Conservation (phyloP, 2,888 invertebrate genomes). For the Drosophila atripex region DNA sequence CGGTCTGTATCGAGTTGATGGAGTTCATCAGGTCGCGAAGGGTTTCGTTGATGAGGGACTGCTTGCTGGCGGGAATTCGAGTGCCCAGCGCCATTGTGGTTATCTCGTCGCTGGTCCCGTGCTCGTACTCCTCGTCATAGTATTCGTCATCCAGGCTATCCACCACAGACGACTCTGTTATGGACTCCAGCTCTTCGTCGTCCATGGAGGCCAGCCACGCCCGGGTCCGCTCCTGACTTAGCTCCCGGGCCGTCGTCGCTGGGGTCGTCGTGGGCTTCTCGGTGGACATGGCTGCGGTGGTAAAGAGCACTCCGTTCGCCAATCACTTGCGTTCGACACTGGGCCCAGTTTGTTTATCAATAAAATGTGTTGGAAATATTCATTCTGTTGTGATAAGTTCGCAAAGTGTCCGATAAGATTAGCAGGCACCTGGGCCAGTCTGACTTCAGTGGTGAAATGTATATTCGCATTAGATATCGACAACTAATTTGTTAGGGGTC, state of each 20-base stretch:
- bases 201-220: constrained; percentile 59
- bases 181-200: constrained; percentile 63
- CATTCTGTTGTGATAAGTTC: constrained; percentile 42
- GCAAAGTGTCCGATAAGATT: constrained; percentile 3
- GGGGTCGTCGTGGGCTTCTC: constrained; percentile 42
- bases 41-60: constrained; percentile 65
- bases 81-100: constrained; percentile 65
- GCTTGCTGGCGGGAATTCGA: constrained; percentile 43
- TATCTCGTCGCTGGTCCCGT: constrained; percentile 51
- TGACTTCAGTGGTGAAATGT: constrained; percentile 4
- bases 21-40: constrained; percentile 77
- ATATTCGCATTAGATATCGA: neutral
- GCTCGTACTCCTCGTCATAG: constrained; percentile 45
- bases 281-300: constrained; percentile 47
- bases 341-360: constrained; percentile 53
- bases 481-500: neutral
- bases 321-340: constrained; percentile 36
- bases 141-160: constrained; percentile 69
- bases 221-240: constrained; percentile 58
- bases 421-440: constrained; percentile 1
- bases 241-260: constrained; percentile 30
- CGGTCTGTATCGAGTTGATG: constrained; percentile 78
- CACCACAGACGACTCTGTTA: constrained; percentile 74
- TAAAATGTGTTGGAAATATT: constrained; percentile 38
- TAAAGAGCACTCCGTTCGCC: neutral